Evolutionary conservation across 2,888 invertebrate genomes (phyloP).

Genomic region (Orgyia antiqua): DNA sequence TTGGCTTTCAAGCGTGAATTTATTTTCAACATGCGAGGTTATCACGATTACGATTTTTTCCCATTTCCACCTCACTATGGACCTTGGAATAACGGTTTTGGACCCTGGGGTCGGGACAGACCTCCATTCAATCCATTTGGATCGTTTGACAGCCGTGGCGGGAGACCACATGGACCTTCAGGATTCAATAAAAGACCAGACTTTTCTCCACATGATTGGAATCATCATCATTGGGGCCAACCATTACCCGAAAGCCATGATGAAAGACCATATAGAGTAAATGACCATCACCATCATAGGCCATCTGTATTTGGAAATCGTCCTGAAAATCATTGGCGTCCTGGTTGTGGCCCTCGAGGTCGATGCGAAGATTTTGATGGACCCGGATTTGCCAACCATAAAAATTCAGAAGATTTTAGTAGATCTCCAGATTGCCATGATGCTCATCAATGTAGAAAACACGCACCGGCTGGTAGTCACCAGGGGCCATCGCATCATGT

Average conservation of each 20-base stretch:
- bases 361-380: too few species aligned
- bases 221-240: slow-evolving; percentile 2
- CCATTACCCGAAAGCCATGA: slow-evolving; percentile 8
- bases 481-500: too few species aligned
- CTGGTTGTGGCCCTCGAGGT: neutral
- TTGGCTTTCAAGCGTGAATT: neutral
- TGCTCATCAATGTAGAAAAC: too few species aligned
- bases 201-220: too few species aligned
- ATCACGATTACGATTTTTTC: slow-evolving; percentile 7
- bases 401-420: too few species aligned
- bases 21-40: slow-evolving; percentile 12
- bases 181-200: slow-evolving; percentile 2
- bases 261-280: slow-evolving; percentile 7
- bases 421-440: too few species aligned
- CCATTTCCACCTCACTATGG: slow-evolving; percentile 2
- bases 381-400: too few species aligned
- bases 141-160: neutral
- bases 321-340: neutral
- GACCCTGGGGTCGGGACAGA: neutral
- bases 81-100: slow-evolving; percentile 2
- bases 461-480: too few species aligned
- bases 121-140: slow-evolving; percentile 1
- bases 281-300: too few species aligned
- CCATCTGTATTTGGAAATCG: neutral
- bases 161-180: slow-evolving; percentile 1